These are phyloP conservation scores for Eudemis profundana DNA, from an alignment of 2,888 invertebrate species.

Conservation along the genomic window DNA sequence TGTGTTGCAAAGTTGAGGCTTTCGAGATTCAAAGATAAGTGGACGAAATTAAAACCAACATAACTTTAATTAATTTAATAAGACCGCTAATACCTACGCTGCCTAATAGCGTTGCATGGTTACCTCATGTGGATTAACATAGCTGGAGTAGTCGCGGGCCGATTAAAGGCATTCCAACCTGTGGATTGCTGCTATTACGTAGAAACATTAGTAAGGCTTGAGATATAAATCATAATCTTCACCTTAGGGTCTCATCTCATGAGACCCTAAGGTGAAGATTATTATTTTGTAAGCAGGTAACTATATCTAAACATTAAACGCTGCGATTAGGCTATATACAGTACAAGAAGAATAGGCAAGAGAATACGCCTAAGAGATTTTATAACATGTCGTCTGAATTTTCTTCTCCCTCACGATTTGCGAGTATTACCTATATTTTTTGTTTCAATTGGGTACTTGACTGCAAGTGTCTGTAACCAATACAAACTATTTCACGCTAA, in stretches of 20 bases:
- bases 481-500: no score
- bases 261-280: background rate
- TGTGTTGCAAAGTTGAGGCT: slow-evolving; percentile 11
- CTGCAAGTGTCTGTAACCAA: no score
- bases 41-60: slow-evolving; percentile 27
- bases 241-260: no score
- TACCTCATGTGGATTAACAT: slow-evolving; percentile 36
- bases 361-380: no score
- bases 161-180: slow-evolving; percentile 30
- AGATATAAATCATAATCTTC: no score
- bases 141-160: slow-evolving; percentile 13
- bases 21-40: slow-evolving; percentile 22
- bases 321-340: no score
- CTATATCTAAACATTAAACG: background rate
- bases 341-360: no score
- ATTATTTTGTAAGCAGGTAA: slow-evolving; percentile 6
- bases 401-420: no score
- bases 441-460: no score
- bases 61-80: slow-evolving; percentile 28
- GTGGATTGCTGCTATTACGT: slow-evolving; percentile 28
- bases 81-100: slow-evolving; percentile 20
- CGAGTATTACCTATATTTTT: no score
- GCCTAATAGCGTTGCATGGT: slow-evolving; percentile 28
- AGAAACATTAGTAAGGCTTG: slow-evolving; percentile 6
- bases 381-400: no score